Percentiles rank a stretch among this genome's conserved stretches.
phyloP scores from a whole-genome alignment of 2,888 invertebrate genomes.

The Ectemnius lituratus region DNA sequence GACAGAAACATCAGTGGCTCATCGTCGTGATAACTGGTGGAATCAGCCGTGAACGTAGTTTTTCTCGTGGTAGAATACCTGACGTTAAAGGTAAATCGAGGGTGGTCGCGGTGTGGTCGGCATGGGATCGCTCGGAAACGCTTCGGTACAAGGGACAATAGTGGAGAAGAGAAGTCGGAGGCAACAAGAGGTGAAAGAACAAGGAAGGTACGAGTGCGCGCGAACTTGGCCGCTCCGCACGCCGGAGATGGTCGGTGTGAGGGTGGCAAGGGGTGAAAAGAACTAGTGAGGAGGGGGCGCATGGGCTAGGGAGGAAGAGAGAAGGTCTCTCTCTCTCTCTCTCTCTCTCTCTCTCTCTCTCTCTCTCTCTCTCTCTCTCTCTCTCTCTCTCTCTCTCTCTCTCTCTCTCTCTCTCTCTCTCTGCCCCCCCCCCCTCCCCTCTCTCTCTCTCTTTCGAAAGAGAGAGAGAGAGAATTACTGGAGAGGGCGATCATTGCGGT shows the following conservation, averaged over 20 bases:
- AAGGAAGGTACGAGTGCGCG: not conserved
- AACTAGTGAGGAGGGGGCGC: slow-evolving; percentile 16
- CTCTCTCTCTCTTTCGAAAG: not conserved
- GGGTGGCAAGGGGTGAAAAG: slow-evolving; percentile 27
- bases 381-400: too few relatives aligned
- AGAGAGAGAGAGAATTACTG: slow-evolving; percentile 36
- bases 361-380: not conserved
- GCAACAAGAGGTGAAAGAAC: not conserved
- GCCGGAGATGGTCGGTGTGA: slow-evolving; percentile 28
- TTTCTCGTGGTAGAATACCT: too few relatives aligned
- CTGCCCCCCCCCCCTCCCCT: too few relatives aligned
- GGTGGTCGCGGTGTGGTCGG: not conserved
- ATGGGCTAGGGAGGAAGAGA: slow-evolving; percentile 9
- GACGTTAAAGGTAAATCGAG: not conserved
- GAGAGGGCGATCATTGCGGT: slow-evolving; percentile 69
- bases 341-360: not conserved
- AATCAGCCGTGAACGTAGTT: not conserved
- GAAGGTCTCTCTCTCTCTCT: slow-evolving; percentile 4
- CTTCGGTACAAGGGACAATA: not conserved
- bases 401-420: not conserved
- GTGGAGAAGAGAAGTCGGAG: not conserved
- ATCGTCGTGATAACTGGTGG: not conserved
- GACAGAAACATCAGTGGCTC: not conserved
- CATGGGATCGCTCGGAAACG: not conserved
- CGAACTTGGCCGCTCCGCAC: not conserved